Evolutionary conservation across 2,113 vertebrate genomes (phyloP).

Genomic region (Podarcis muralis): DNA sequence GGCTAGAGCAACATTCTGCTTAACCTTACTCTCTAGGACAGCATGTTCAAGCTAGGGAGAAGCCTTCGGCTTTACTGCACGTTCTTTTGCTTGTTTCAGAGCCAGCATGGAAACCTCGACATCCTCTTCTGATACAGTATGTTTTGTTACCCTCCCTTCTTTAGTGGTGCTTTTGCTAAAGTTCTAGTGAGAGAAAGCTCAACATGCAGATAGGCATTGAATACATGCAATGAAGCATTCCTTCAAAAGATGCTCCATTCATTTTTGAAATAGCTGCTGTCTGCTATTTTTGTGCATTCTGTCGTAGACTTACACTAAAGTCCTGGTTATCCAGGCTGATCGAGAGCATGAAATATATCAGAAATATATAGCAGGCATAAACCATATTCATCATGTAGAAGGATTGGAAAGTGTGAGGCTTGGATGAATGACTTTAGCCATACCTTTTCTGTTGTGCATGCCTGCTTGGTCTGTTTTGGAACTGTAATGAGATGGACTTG

Average conservation of each 20-base stretch:
- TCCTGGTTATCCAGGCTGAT: neutral
- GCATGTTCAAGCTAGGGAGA: constrained; percentile 54
- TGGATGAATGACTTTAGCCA: neutral
- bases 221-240: constrained; percentile 21
- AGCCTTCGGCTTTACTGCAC: constrained; percentile 10
- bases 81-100: neutral
- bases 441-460: fast-evolving
- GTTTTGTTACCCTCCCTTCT: constrained; percentile 44
- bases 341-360: neutral
- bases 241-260: constrained; percentile 15
- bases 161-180: neutral
- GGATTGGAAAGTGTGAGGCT: neutral
- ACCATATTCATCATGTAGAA: neutral
- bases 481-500: neutral
- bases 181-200: neutral
- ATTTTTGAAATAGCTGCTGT: neutral
- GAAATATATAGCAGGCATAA: neutral
- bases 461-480: neutral
- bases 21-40: constrained; percentile 40
- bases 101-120: constrained; percentile 63
- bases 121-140: constrained; percentile 60
- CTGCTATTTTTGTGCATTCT: neutral
- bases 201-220: neutral
- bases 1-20: constrained; percentile 49
- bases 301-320: fast-evolving